Evolutionary conservation across 2,888 invertebrate genomes (phyloP), one percentile per base, ranked within the genome.

Genomic region (Ommatoiulus sabulosus): DNA sequence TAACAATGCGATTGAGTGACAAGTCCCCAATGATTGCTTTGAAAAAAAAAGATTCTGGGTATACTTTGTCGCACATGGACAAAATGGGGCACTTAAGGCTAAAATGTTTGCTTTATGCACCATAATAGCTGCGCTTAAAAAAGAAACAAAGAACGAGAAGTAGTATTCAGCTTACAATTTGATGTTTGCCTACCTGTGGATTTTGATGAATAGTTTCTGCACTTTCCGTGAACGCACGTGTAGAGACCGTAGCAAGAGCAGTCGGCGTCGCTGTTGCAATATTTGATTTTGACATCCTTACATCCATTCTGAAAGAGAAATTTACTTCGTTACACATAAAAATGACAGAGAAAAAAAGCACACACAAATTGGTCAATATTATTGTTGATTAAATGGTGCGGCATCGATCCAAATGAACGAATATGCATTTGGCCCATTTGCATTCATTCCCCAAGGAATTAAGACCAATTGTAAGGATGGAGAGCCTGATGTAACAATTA

Each of bases 281-380:
- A 85, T 85, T 85, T 85, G 6, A 85, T 85, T 85, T 85, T 85
- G n/a, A 85, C 85, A 44, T 85, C 85, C 20, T 85, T 85, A 46
- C 85, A 85, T 20, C 85, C 85, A 85, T 85, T 85, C 85, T 85
- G 85, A 85, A 85, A 85, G 85, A 85, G n/a, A 85, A 85, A 85
- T 85, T 3, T 2, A 4, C 5, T 72, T 24, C 6, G 24, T 72
- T 20, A 4, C 24, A 72, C 24, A 24, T 72, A 72, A n/a, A 72
- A 24, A 1, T 10, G 24, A 52, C 8, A 20, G 72, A 24, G 7
- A 72, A 72, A n/a, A n/a, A n/a, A n/a, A n/a, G n/a, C n/a, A 72
- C 63, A 24, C 24, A 0, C 3, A 72, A 72, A 72, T 24, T 7
- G 7, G 72, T 20, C 20, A 72, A 72, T 72, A n/a, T 72, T 72